Evolutionary conservation across 1,140 invertebrate species (phyloP).

Genomic region (Ceratosolen solmsi): DNA sequence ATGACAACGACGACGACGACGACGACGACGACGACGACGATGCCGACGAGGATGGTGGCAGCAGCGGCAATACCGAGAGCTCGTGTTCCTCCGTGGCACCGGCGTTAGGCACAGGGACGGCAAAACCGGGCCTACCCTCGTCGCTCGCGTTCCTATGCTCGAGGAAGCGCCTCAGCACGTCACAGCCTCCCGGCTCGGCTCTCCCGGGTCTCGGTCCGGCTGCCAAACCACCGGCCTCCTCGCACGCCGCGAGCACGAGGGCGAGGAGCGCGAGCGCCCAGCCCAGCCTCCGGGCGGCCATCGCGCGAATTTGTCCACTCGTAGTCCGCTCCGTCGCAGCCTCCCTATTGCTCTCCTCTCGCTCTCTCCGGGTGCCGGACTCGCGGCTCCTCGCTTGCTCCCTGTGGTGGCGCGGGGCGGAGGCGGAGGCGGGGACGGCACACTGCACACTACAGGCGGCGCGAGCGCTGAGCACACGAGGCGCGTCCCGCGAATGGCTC

Average conservation of each 20-base stretch:
- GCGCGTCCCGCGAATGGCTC: constrained; percentile 54
- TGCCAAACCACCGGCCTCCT: not conserved
- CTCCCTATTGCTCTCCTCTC: not conserved
- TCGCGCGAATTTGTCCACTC: not conserved
- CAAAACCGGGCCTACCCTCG: not conserved
- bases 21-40: too few species aligned
- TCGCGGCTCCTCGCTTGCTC: not conserved
- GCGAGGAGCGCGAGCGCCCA: not conserved
- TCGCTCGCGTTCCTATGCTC: constrained; percentile 59
- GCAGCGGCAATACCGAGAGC: too few species aligned
- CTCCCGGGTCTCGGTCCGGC: not conserved
- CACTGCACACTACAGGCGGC: constrained; percentile 6
- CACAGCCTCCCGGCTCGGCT: constrained; percentile 46
- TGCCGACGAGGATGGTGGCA: too few species aligned
- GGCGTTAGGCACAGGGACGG: too few species aligned
- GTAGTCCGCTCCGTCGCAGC: not conserved
- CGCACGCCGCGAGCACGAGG: not conserved
- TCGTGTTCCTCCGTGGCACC: not conserved
- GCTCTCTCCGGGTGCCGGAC: not conserved
- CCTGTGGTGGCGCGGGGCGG: not conserved
- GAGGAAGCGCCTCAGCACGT: constrained; percentile 60
- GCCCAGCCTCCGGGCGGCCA: not conserved
- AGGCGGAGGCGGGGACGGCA: not conserved
- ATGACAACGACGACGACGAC: too few species aligned
- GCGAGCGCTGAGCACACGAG: constrained; percentile 52